Conservation (phyloP, 2,113 vertebrate genomes). For the Hepsetus odoe region DNA sequence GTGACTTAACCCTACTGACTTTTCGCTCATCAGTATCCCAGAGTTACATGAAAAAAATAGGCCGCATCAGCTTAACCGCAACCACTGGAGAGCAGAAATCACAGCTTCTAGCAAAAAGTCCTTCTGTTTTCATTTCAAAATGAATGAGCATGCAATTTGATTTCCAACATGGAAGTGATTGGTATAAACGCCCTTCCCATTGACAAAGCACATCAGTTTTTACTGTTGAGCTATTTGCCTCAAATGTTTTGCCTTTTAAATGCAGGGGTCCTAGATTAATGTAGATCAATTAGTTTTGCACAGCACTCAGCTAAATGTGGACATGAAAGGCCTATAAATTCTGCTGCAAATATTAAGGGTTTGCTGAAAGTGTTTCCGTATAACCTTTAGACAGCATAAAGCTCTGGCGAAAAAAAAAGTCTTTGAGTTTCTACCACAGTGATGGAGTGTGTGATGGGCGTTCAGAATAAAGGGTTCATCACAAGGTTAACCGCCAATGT, state of each 20-base stretch:
- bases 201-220: slow-evolving; percentile 62
- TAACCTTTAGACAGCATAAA: not conserved
- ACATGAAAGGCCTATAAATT: not conserved
- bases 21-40: slow-evolving; percentile 27
- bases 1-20: slow-evolving; percentile 18
- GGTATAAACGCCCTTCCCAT: slow-evolving; percentile 17
- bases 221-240: not conserved
- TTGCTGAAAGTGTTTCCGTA: not conserved
- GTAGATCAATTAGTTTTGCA: too few species aligned
- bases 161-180: slow-evolving; percentile 63
- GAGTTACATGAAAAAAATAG: not conserved
- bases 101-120: not conserved
- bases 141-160: slow-evolving; percentile 40
- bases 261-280: too few species aligned
- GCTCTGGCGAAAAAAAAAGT: not conserved
- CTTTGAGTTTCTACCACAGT: not conserved
- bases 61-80: not conserved
- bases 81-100: not conserved
- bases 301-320: too few species aligned
- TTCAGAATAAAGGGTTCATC: slow-evolving; percentile 12
- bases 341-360: not conserved
- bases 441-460: not conserved
- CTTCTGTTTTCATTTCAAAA: not conserved
- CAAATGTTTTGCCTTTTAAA: too few species aligned
- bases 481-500: not conserved